Percentiles rank a stretch among this genome's conserved stretches.
Evolutionary conservation across 2,797 vertebrate genomes (phyloP).

Genomic region (Meda fulgida): DNA sequence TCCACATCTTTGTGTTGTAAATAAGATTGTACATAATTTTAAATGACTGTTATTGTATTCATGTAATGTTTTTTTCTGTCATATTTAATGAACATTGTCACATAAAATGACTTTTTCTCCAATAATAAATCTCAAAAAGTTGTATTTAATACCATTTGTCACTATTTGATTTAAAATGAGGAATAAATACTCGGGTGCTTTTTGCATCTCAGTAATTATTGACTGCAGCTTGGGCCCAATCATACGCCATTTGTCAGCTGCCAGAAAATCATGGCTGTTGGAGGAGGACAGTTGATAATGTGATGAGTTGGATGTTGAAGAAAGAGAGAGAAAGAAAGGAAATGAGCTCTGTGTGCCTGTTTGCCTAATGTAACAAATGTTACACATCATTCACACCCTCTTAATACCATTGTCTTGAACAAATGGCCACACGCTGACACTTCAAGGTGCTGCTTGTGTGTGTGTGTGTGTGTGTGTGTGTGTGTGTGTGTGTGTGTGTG

Average conservation of each 20-base stretch:
- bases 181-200: constrained; percentile 63
- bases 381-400: constrained; percentile 72
- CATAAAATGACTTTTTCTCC: constrained; percentile 52
- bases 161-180: constrained; percentile 49
- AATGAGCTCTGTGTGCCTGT: constrained; percentile 43
- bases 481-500: constrained; percentile 34
- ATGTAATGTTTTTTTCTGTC: constrained; percentile 69
- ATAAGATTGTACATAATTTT: constrained; percentile 84
- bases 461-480: constrained; percentile 41
- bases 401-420: constrained; percentile 69
- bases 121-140: constrained; percentile 57
- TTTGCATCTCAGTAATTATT: constrained; percentile 32
- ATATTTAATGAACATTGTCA: constrained; percentile 71
- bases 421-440: constrained; percentile 75
- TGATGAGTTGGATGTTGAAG: constrained; percentile 42
- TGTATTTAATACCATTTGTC: constrained; percentile 72
- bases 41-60: constrained; percentile 72
- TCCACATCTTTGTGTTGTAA: constrained; percentile 68
- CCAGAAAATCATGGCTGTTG: background rate
- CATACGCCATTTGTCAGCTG: constrained; percentile 54
- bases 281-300: constrained; percentile 44
- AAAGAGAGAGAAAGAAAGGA: constrained; percentile 44
- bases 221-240: constrained; percentile 3
- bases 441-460: constrained; percentile 33
- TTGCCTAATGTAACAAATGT: constrained; percentile 71